phyloP scores from a whole-genome alignment of 1,140 invertebrate species.

The Reticulitermes speratus region DNA sequence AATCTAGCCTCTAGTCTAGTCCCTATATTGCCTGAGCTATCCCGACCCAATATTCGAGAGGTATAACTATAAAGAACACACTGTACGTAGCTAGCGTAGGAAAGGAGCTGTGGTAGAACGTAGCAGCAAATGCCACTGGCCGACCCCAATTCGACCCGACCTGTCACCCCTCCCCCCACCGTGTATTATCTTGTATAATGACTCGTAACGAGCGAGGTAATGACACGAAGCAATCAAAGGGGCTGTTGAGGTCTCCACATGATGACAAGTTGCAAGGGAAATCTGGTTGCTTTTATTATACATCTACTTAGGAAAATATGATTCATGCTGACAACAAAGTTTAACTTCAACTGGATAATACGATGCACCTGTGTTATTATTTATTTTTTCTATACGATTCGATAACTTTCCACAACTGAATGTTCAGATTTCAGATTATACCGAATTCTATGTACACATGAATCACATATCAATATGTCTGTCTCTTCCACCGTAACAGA shows the following conservation, averaged over 20 bases:
- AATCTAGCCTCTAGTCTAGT: too few relatives aligned
- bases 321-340: not conserved
- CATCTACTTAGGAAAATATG: not conserved
- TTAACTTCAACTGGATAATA: not conserved
- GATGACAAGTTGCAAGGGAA: not conserved
- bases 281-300: not conserved
- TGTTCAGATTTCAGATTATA: too few relatives aligned
- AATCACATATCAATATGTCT: too few relatives aligned
- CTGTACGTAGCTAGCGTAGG: not conserved
- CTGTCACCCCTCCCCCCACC: not conserved
- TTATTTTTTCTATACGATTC: not conserved
- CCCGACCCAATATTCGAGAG: not conserved
- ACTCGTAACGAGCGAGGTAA: conserved; percentile 7
- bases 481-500: too few relatives aligned
- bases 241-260: not conserved
- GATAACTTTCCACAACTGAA: not conserved
- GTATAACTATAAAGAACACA: not conserved
- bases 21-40: too few relatives aligned
- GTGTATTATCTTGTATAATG: conserved; percentile 12
- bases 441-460: too few relatives aligned
- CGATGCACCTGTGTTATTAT: not conserved
- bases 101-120: not conserved
- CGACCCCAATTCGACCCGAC: not conserved
- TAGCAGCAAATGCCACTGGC: not conserved
- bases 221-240: not conserved